phyloP scores from a whole-genome alignment of 1,140 invertebrate species.

The Drosophila bipectinata region DNA sequence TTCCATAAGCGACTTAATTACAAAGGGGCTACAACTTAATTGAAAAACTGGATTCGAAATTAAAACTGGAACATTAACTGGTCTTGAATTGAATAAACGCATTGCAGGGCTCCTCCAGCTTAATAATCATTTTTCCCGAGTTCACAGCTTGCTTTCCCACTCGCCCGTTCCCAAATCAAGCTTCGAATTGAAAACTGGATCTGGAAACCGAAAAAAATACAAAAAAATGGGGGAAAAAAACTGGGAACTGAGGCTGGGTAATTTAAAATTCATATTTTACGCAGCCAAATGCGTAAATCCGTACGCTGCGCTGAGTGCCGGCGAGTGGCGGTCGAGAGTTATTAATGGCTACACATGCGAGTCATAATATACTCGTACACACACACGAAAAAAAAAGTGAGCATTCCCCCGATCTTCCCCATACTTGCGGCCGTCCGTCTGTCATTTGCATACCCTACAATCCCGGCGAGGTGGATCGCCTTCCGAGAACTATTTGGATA shows the following conservation, averaged over 20 bases:
- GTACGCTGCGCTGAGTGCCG: constrained; percentile 67
- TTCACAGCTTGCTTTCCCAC: constrained; percentile 4
- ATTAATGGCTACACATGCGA: constrained; percentile 67
- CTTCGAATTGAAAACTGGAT: constrained; percentile 10
- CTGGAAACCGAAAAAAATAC: constrained; percentile 14
- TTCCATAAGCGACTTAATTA: constrained; percentile 36
- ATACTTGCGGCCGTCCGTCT: not conserved
- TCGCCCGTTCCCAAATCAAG: not conserved
- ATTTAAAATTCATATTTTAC: constrained; percentile 81
- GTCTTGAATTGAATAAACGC: constrained; percentile 20
- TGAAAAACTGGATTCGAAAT: constrained; percentile 28
- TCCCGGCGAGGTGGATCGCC: not conserved
- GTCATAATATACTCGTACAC: constrained; percentile 39
- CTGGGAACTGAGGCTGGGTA: constrained; percentile 30
- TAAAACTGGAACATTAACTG: constrained; percentile 37
- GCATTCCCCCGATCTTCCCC: not conserved
- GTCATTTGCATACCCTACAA: constrained; percentile 49
- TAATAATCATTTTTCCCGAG: constrained; percentile 9
- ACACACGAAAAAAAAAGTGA: constrained; percentile 31
- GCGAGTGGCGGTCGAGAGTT: constrained; percentile 61
- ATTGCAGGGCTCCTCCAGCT: constrained; percentile 15
- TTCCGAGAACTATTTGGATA: constrained; percentile 38
- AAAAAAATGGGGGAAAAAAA: not conserved
- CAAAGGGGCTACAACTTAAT: constrained; percentile 60
- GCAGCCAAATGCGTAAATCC: constrained; percentile 55